Percentiles rank a stretch among this genome's conserved stretches.
Conservation (phyloP, 2,888 invertebrate genomes). For the Ichneumoninae sp. region DNA sequence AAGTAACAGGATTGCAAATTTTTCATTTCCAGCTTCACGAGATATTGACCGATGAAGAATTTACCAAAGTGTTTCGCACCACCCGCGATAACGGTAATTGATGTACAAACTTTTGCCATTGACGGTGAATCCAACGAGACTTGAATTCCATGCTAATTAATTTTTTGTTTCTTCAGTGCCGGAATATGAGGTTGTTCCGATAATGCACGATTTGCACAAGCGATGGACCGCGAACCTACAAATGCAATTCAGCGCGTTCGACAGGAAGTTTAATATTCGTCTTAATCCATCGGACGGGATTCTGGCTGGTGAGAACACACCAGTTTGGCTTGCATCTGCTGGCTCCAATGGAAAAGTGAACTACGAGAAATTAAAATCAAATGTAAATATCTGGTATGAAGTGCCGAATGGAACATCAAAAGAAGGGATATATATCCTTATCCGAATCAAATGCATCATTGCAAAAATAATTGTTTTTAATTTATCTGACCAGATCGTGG, state of each 20-base stretch:
- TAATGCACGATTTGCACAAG: slow-evolving; percentile 20
- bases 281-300: neutral
- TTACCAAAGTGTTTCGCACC: slow-evolving; percentile 12
- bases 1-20: neutral
- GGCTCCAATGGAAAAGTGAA: neutral
- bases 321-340: slow-evolving; percentile 1
- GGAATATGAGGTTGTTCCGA: slow-evolving; percentile 11
- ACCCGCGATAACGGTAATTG: slow-evolving; percentile 11
- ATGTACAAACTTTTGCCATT: neutral
- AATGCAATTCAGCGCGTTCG: slow-evolving; percentile 2
- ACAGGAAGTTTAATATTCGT: neutral
- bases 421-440: neutral
- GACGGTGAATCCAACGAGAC: neutral
- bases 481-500: slow-evolving; percentile 1
- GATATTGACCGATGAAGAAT: slow-evolving; percentile 14
- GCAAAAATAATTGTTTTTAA: neutral
- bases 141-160: neutral
- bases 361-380: neutral
- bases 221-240: neutral
- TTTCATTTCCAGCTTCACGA: slow-evolving; percentile 11
- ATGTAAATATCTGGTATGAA: neutral
- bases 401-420: too few relatives aligned
- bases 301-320: slow-evolving; percentile 17
- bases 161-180: slow-evolving; percentile 5
- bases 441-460: neutral